Conservation (phyloP, 2,888 invertebrate genomes). For the Horisme vitalbata region DNA sequence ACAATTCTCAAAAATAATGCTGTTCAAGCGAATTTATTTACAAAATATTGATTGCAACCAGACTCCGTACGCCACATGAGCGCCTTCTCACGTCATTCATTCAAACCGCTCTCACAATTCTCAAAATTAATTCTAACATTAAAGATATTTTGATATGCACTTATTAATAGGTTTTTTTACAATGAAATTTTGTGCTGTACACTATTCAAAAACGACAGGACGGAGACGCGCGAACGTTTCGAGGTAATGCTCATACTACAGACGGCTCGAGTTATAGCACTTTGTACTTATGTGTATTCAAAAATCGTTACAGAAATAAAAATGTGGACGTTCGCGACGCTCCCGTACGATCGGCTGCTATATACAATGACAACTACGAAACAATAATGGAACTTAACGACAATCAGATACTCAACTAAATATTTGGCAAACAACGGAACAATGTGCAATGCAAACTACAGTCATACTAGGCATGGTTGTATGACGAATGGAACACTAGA, state of each 20-base stretch:
- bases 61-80: conserved; percentile 28
- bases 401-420: conserved; percentile 62
- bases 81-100: conserved; percentile 37
- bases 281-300: conserved; percentile 60
- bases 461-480: conserved; percentile 50
- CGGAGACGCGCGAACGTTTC: conserved; percentile 40
- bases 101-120: conserved; percentile 51
- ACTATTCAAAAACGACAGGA: conserved; percentile 52
- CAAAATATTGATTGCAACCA: conserved; percentile 30
- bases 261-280: conserved; percentile 47
- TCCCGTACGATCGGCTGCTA: conserved; percentile 51
- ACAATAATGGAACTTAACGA: conserved; percentile 56
- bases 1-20: conserved; percentile 20
- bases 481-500: conserved; percentile 64
- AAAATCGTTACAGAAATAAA: conserved; percentile 43
- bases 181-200: conserved; percentile 79
- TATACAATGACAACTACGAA: conserved; percentile 69
- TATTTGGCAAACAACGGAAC: conserved; percentile 74
- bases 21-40: conserved; percentile 27
- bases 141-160: conserved; percentile 80
- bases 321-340: conserved; percentile 44
- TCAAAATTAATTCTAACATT: conserved; percentile 72
- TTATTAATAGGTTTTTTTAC: conserved; percentile 76
- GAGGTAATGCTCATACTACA: conserved; percentile 44
- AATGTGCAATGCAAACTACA: conserved; percentile 53